Base-by-base conservation (phyloP, 2,113 vertebrate species). In the Pungitius pungitius region DNA sequence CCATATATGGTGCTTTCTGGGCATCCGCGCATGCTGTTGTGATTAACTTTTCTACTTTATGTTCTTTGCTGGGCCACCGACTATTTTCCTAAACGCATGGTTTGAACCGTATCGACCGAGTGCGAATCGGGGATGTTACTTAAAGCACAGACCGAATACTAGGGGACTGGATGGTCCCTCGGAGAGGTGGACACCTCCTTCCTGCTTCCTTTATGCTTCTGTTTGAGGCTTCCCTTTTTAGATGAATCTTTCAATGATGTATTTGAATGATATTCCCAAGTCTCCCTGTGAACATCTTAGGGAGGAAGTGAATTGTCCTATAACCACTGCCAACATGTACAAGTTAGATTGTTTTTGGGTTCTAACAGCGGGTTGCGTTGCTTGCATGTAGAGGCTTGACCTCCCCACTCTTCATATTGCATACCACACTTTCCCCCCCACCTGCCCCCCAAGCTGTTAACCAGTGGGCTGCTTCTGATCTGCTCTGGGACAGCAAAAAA, bases 1-100 rank as follows among this genome's bases (percentile, higher is more conserved):
- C 97, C 96, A 95, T 98, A 98, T 97, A 97, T 96, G 97, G 97
- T 93, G 87, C 88, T 95, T 81, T 93, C 81, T 88, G 74, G 40
- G 75, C 57, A 82, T 78, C 81, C 54, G 43, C 75, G 72, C 69
- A 26, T 60, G 61, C 35, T 84, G 69, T 74, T 78, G 75, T 78
- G 14, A 71, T 77, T 69, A 60, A 79, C 71, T 84, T 88, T 72
- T 78, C 74, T 73, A 61, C 73, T 82, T 84, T 58, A 18, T 62
- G 1, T 3, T 60, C 20, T 55, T 59, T 59, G 0, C 3, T 8
- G 0, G 3, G 8, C 27, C 5, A 14, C 13, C 6, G 49, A 1
- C 51, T n/a, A 7, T 63, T 49, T 42, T 37, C 39, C 22, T 0
- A 3, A 11, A 37, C 5, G 9, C 1, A 37, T 35, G 6, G 2